Percentiles rank a stretch among this genome's conserved stretches.
These are phyloP conservation scores for Cordilura impudica DNA, from an alignment of 2,888 invertebrate genomes.

Conservation along the genomic window DNA sequence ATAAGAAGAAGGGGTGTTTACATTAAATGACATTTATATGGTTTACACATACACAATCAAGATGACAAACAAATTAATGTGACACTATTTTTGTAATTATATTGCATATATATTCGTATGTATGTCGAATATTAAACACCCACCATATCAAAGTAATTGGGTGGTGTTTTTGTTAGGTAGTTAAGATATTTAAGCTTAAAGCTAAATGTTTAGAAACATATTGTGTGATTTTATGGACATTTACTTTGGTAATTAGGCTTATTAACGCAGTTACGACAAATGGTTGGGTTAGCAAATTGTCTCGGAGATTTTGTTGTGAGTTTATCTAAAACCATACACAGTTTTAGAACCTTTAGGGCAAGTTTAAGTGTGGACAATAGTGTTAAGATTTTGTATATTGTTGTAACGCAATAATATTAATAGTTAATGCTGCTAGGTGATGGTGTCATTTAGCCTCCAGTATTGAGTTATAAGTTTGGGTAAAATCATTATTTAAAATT, in stretches of 20 bases:
- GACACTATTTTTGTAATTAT: no score
- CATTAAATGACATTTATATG: constrained; percentile 43
- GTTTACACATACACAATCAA: constrained; percentile 18
- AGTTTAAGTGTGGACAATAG: constrained; percentile 53
- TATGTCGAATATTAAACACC: background rate
- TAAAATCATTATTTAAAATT: no score
- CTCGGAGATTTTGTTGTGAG: constrained; percentile 2
- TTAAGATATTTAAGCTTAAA: constrained; percentile 53
- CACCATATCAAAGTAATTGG: constrained; percentile 6
- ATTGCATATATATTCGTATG: no score
- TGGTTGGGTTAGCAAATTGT: background rate
- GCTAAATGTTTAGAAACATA: constrained; percentile 32
- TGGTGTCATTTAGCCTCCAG: background rate
- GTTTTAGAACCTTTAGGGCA: constrained; percentile 34
- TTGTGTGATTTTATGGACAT: constrained; percentile 35
- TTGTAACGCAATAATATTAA: background rate
- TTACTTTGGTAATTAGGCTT: constrained; percentile 61
- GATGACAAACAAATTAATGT: constrained; percentile 23
- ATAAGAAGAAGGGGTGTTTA: background rate
- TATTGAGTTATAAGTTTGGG: background rate
- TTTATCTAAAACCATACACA: constrained; percentile 29
- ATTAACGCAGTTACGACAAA: constrained; percentile 39
- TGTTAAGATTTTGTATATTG: constrained; percentile 46
- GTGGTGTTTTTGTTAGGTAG: constrained; percentile 36
- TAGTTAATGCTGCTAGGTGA: background rate